Percentiles rank a stretch among this genome's conserved stretches.
Conservation (phyloP, 2,888 invertebrate genomes). For the Hemistola chrysoprasaria region DNA sequence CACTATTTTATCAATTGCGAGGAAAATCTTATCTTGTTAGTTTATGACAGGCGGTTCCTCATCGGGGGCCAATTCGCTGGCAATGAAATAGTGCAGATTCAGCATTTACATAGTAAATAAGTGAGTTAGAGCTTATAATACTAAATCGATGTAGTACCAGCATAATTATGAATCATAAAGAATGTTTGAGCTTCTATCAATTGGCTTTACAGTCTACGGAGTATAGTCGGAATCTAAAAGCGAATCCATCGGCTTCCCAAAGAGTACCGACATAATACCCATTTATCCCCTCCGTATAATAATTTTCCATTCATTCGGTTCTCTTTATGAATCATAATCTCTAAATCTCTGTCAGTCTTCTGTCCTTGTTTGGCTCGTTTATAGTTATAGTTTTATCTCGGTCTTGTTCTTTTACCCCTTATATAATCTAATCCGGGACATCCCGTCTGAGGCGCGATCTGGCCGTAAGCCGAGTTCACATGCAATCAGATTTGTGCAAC, state of each 20-base stretch:
- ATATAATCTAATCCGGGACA: slow-evolving; percentile 81
- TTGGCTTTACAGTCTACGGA: no score
- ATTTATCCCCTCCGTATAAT: slow-evolving; percentile 69
- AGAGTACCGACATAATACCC: slow-evolving; percentile 50
- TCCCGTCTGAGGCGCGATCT: slow-evolving; percentile 68
- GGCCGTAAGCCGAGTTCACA: slow-evolving; percentile 44
- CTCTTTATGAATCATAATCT: slow-evolving; percentile 82
- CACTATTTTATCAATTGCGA: no score
- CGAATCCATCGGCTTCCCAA: slow-evolving; percentile 45
- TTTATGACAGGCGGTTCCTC: no score
- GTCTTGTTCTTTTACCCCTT: slow-evolving; percentile 77
- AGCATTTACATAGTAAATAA: no score
- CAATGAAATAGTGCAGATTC: no score
- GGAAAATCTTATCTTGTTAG: no score
- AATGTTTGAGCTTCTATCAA: no score
- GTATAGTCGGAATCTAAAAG: slow-evolving; percentile 31
- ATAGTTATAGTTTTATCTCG: slow-evolving; percentile 51
- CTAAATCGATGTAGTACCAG: no score
- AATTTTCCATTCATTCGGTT: slow-evolving; percentile 79
- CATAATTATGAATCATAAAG: no score
- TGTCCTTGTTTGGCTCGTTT: slow-evolving; percentile 55
- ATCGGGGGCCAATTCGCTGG: no score
- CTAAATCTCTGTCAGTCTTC: slow-evolving; percentile 66
- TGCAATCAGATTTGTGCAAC: slow-evolving; percentile 24
- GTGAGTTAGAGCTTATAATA: no score